Evolutionary conservation across 2,797 vertebrate species (phyloP), one percentile per base, ranked within the genome.

Genomic region (Carcharodon carcharias): DNA sequence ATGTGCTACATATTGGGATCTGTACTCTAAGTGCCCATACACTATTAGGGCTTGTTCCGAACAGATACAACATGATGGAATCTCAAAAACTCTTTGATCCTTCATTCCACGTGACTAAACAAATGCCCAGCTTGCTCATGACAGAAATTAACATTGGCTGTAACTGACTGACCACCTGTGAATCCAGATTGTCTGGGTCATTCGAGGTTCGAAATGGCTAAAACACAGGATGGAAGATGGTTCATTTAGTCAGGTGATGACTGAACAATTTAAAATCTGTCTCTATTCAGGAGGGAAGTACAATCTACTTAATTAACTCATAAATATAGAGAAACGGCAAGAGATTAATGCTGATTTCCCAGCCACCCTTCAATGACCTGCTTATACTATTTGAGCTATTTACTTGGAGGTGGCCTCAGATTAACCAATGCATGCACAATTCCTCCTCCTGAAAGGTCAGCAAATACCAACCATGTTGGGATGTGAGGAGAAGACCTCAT

Each of bases 261-360:
- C n/a, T 40, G 16, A 65, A 63, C 89, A 92, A 92, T 63, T 92
- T 21, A 63, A 92, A 63, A 61, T n/a, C 89, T 61, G 31, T 16
- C 35, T 92, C 31, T 65, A 6, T 61, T 92, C 6, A 63, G n/a
- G 50, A 50, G 2, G 35, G 35, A n/a, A 21, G 35, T 92, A 65
- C 58, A 92, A 92, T 92, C 61, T 92, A 40, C 89, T 65, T 92
- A 61, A 92, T 63, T 35, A 92, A 65, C 88, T 91, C 31, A 58
- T 58, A 91, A 91, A 58, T n/a, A 61, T 50, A 26, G 40, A 50
- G 82, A 50, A 3, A 77, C 5, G 31, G 16, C 16, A n/a, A 82
- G n/a, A 82, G 16, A 23, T 6, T 85, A n/a, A 77, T 8, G 58
- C 58, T 92, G 61, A 61, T 3, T 50, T 85, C 58, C 6, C 61